Base-by-base conservation (phyloP, 2,797 vertebrate genomes). In the Pseudochaenichthys georgianus region DNA sequence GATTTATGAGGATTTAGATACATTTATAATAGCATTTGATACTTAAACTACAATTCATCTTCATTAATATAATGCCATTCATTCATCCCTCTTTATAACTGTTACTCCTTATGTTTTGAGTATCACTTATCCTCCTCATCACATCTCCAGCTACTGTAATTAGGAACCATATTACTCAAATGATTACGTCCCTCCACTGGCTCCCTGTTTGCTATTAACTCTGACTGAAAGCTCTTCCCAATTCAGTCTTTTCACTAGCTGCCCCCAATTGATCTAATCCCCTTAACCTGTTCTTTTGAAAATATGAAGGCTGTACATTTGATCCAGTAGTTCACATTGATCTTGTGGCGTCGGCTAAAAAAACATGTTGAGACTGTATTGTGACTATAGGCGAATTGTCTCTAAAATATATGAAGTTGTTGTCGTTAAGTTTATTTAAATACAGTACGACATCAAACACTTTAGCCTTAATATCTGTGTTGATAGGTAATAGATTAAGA, bases 1-100 rank as follows among this genome's bases (percentile, higher is more conserved):
- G 16, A 72, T 74, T 70, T 50, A 82, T 68, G 38, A 66, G 28
- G 62, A 76, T 53, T 61, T 57, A 68, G 41, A 19, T 59, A 16
- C n/a, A 64, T 72, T 51, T 73, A 53, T 54, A 47, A 31, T 47
- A 7, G 34, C 34, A 28, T 28, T 38, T 38, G 34, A 38, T 65
- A 51, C 54, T n/a, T 19, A 9, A 19, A 5, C 4, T 28, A 58
- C 46, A 59, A 17, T 52, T 61, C 19, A 51, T 63, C 21, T 73
- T 60, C 16, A 50, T 64, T 67, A 7, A 38, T 38, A 7, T 38
- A 38, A 38, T 38, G 34, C 6, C 34, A 38, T 38, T 38, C 34
- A 38, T 6, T 46, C 19, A 9, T 47, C 13, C 13, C 28, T 31
- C 61, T 47, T 61, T 42, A 9, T 38, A 21, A 21, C 38, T 70